phyloP scores from a whole-genome alignment of 64 coral and sea anemone species.

The Pocillopora damicornis region DNA sequence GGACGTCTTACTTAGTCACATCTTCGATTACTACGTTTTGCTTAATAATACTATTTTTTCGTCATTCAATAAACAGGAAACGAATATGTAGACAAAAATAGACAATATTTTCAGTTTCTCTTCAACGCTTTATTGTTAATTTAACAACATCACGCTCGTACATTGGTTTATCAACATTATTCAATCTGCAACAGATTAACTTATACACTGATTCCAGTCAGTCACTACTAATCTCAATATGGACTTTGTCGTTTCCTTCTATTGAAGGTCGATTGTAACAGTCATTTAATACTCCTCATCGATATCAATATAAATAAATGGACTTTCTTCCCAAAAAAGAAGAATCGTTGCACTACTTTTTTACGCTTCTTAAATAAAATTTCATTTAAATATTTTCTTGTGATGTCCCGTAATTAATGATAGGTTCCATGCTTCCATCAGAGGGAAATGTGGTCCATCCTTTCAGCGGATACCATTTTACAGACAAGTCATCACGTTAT shows the following conservation, averaged over 20 bases:
- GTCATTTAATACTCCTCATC: too few species aligned
- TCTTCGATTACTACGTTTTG: too few species aligned
- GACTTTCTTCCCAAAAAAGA: too few species aligned
- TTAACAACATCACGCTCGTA: slow-evolving; percentile 25
- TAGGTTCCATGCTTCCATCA: neutral
- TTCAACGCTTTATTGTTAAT: slow-evolving; percentile 39
- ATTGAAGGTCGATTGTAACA: neutral
- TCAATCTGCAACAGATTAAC: slow-evolving; percentile 27
- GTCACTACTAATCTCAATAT: slow-evolving; percentile 31
- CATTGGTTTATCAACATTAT: neutral
- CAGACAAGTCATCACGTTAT: neutral
- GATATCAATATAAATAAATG: too few species aligned
- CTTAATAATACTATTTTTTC: too few species aligned
- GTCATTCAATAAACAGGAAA: too few species aligned
- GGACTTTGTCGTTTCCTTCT: neutral
- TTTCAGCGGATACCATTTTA: neutral
- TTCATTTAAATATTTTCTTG: too few species aligned
- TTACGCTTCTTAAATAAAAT: too few species aligned
- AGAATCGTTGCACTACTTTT: too few species aligned
- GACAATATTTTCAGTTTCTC: neutral
- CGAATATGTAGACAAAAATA: neutral
- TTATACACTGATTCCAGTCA: slow-evolving; percentile 21
- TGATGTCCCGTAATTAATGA: neutral
- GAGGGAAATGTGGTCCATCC: neutral
- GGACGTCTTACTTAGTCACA: too few species aligned